A percentile compares a stretch with the other conserved stretches of the same genome.
These are phyloP conservation scores for Eupeodes luniger DNA, from an alignment of 2,888 invertebrate species.

Conservation along the genomic window DNA sequence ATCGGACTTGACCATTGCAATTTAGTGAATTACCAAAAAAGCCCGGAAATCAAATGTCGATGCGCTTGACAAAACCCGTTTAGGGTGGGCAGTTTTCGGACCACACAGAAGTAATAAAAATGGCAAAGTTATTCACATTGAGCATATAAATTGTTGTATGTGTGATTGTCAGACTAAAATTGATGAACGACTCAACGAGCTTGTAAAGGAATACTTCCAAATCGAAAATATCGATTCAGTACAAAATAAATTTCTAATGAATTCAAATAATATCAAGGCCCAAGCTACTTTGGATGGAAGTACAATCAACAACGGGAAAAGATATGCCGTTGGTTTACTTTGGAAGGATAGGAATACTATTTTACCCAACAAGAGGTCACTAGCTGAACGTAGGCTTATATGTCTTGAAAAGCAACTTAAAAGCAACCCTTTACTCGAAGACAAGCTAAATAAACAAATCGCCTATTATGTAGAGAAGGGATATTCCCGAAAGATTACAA, in stretches of 20 bases:
- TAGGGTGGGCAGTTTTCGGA: background rate
- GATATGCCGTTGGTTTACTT: background rate
- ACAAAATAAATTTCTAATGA: background rate
- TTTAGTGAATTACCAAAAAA: background rate
- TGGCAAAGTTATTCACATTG: background rate
- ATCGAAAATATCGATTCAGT: background rate
- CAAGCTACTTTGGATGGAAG: conserved; percentile 27
- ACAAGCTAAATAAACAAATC: background rate
- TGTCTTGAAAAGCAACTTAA: background rate
- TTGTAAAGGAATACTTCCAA: conserved; percentile 12
- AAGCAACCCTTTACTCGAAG: background rate
- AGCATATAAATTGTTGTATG: background rate
- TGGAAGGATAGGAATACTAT: background rate
- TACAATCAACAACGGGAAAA: background rate
- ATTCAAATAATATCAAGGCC: conserved; percentile 17
- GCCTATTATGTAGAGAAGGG: background rate
- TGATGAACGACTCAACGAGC: conserved; percentile 6
- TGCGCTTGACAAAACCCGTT: background rate
- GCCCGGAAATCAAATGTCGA: background rate
- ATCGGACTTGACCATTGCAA: conserved; percentile 45
- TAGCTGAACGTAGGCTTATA: background rate
- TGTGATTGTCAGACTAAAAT: conserved; percentile 14
- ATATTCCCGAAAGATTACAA: background rate
- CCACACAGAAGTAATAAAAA: background rate
- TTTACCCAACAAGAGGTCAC: background rate